Evolutionary conservation across 2,888 invertebrate species (phyloP).

Genomic region (Graphium colonna): DNA sequence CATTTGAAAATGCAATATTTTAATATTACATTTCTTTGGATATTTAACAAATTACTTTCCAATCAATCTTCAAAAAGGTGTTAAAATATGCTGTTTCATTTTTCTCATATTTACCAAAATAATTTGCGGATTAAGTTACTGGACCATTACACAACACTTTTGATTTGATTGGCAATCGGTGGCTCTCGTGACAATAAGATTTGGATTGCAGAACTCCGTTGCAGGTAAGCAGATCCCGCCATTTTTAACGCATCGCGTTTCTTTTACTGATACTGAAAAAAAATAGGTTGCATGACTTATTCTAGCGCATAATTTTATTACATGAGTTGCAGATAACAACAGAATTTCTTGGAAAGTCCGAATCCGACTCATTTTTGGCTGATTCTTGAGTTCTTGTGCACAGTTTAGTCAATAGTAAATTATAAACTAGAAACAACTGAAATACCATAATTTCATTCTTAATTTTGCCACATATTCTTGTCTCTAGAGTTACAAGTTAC

Average conservation of each 20-base stretch:
- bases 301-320: too few relatives aligned
- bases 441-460: not conserved
- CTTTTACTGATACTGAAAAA: conserved; percentile 50
- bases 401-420: conserved; percentile 4
- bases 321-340: too few relatives aligned
- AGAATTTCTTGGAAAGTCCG: too few relatives aligned
- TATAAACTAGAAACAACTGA: not conserved
- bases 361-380: too few relatives aligned
- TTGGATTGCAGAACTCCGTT: conserved; percentile 30
- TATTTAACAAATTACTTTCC: too few relatives aligned
- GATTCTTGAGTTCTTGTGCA: too few relatives aligned
- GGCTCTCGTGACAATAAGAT: conserved; percentile 26
- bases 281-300: conserved; percentile 11
- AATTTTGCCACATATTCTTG: not conserved
- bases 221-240: conserved; percentile 43
- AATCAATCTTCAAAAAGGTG: not conserved
- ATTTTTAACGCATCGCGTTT: conserved; percentile 45
- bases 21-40: too few relatives aligned
- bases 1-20: too few relatives aligned
- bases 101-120: not conserved
- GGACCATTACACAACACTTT: conserved; percentile 43
- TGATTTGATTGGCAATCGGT: conserved; percentile 36
- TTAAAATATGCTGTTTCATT: not conserved
- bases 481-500: too few relatives aligned
- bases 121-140: not conserved